Evolutionary conservation across 2,888 invertebrate species (phyloP), one percentile per base, ranked within the genome.

Genomic region (Aelia acuminata): DNA sequence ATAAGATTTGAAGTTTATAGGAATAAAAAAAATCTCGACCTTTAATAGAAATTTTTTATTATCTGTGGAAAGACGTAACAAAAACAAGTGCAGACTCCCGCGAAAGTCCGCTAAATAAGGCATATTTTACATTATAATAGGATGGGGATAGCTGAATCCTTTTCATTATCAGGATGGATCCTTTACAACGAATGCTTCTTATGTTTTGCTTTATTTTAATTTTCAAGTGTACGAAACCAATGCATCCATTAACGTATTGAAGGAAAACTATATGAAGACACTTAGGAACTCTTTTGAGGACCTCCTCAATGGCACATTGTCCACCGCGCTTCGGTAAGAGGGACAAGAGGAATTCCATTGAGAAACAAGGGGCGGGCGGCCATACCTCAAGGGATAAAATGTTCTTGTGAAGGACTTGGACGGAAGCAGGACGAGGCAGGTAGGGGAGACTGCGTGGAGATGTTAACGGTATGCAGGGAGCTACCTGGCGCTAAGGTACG

Each of bases 371-470:
- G n/a, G n/a, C 80, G 18, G 3, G 11, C 43, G 3, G 11, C 43
- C 43, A 80, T 80, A 22, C 43, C 39, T 80, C 22, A 43, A 43
- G 43, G 80, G 80, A 39, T 80, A 22, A 80, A 47, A 80, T 80
- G 80, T 80, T 43, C 43, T 80, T 80, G 39, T 47, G 43, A 80
- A 39, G 80, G 11, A 80, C 80, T 4, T 47, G 43, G 80, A 47
- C 80, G 80, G 80, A 80, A 80, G 80, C 80, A 43, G 43, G n/a
- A 39, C n/a, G 43, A 47, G n/a, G 43, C 80, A 80, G 80, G 80
- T 80, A 80, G 43, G 80, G n/a, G 80, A 80, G 80, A 80, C 80
- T 43, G 80, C 80, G 80, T 80, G 80, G 80, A 80, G 80, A 13
- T 47, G 39, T 22, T 80, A 80, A 80, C 80, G 80, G 80, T 80